These are phyloP conservation scores for Macrophya alboannulata DNA, from an alignment of 2,888 invertebrate species.

Conservation along the genomic window DNA sequence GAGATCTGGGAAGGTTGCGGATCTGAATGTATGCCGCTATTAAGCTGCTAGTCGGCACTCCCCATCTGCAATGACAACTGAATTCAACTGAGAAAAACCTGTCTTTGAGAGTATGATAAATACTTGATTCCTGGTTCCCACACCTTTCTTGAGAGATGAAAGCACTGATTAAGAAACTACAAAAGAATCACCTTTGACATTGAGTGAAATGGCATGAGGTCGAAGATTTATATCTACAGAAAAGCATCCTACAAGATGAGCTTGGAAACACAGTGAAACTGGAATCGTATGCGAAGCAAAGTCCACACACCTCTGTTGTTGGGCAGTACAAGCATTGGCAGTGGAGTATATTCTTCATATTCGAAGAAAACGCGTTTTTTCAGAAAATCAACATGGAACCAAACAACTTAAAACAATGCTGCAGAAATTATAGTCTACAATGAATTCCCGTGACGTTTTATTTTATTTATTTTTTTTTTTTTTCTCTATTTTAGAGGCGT, in stretches of 20 bases:
- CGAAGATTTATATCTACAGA: conserved; percentile 29
- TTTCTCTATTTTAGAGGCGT: background rate
- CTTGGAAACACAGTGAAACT: conserved; percentile 37
- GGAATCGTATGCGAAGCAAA: conserved; percentile 8
- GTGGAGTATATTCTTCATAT: conserved; percentile 22
- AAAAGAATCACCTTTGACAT: conserved; percentile 22
- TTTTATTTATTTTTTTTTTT: background rate
- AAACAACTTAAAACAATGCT: background rate
- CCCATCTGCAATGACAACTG: conserved; percentile 31
- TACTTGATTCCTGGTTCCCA: conserved; percentile 50
- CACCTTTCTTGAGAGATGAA: conserved; percentile 34
- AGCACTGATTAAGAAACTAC: conserved; percentile 26
- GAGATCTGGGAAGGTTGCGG: background rate
- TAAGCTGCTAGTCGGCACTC: conserved; percentile 3
- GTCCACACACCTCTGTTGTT: conserved; percentile 35
- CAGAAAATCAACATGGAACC: conserved; percentile 29
- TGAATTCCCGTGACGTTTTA: background rate
- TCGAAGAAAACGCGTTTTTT: background rate
- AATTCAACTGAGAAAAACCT: conserved; percentile 3
- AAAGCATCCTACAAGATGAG: conserved; percentile 21
- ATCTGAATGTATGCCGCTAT: background rate
- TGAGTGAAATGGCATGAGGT: conserved; percentile 42
- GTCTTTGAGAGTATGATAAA: conserved; percentile 21
- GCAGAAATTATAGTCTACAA: background rate
- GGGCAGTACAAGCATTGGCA: background rate